phyloP scores from a whole-genome alignment of 2,797 vertebrate genomes.

The Sebastes hubbsi region DNA sequence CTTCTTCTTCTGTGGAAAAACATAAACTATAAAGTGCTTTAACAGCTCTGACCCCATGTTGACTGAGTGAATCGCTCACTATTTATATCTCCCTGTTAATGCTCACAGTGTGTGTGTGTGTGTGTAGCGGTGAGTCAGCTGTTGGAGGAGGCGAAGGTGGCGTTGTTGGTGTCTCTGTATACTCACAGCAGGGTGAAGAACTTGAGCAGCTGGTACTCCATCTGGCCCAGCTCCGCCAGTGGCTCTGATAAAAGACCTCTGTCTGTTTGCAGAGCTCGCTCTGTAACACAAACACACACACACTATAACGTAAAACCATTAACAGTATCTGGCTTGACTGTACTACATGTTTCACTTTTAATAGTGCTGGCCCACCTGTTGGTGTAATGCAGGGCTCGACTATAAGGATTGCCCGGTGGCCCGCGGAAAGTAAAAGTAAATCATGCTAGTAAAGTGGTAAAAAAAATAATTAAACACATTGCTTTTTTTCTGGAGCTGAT shows the following conservation, averaged over 20 bases:
- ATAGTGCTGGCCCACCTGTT: conserved; percentile 10
- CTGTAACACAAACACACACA: conserved; percentile 72
- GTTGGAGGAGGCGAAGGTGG: conserved; percentile 39
- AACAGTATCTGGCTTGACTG: not conserved
- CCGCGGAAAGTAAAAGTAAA: no score
- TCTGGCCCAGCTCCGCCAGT: conserved; percentile 85
- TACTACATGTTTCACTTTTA: conserved; percentile 9
- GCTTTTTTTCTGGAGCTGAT: no score
- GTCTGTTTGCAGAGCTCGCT: conserved; percentile 85
- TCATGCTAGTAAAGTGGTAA: no score
- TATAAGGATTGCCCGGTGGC: no score
- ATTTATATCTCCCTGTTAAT: conserved; percentile 42
- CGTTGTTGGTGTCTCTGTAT: conserved; percentile 34
- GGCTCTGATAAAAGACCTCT: conserved; percentile 83
- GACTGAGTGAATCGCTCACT: conserved; percentile 21
- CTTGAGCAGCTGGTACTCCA: conserved; percentile 92
- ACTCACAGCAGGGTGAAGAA: conserved; percentile 95
- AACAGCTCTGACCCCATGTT: conserved; percentile 14
- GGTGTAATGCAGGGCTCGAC: not conserved
- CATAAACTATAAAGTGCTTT: conserved; percentile 8
- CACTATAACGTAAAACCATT: conserved; percentile 31
- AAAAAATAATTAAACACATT: no score
- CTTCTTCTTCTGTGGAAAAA: not conserved
- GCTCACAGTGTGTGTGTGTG: conserved; percentile 2
- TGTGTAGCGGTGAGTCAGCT: conserved; percentile 43